phyloP scores from a whole-genome alignment of 2,797 vertebrate genomes.

The Miichthys miiuy region DNA sequence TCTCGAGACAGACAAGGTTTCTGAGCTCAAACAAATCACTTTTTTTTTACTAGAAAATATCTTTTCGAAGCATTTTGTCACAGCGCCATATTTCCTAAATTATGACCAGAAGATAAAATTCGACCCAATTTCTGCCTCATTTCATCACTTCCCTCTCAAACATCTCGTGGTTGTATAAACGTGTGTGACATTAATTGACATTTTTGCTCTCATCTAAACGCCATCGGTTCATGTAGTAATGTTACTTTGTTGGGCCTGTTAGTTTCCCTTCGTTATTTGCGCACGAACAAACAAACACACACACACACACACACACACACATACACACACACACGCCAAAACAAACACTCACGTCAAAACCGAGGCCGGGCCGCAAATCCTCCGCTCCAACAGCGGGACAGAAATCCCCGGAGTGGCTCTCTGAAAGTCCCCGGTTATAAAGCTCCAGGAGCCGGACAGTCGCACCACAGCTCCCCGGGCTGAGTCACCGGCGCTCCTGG shows the following conservation, averaged over 20 bases:
- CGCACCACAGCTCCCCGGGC: conserved; percentile 53
- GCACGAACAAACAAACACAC: conserved; percentile 35
- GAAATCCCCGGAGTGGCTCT: conserved; percentile 59
- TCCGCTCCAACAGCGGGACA: conserved; percentile 29
- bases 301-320: conserved; percentile 83
- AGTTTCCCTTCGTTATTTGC: conserved; percentile 10
- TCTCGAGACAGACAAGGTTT: not conserved
- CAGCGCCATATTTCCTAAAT: not conserved
- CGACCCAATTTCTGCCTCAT: not conserved
- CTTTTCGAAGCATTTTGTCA: conserved; percentile 1
- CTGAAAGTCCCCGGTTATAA: conserved; percentile 34
- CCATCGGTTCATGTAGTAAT: not conserved
- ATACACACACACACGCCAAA: conserved; percentile 40
- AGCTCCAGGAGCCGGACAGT: conserved; percentile 56
- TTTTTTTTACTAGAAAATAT: not conserved
- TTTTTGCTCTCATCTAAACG: not conserved
- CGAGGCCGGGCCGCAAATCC: conserved; percentile 65
- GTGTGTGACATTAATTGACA: not conserved
- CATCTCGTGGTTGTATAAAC: not conserved
- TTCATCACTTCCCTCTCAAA: not conserved
- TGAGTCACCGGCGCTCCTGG: conserved; percentile 51
- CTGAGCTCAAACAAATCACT: not conserved
- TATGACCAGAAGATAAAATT: not conserved
- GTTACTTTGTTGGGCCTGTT: conserved; percentile 9
- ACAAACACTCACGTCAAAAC: conserved; percentile 79